Percentiles rank a stretch among this genome's conserved stretches.
These are phyloP conservation scores for Trachymyrmex cornetzi DNA, from an alignment of 1,140 invertebrate genomes.

Conservation along the genomic window DNA sequence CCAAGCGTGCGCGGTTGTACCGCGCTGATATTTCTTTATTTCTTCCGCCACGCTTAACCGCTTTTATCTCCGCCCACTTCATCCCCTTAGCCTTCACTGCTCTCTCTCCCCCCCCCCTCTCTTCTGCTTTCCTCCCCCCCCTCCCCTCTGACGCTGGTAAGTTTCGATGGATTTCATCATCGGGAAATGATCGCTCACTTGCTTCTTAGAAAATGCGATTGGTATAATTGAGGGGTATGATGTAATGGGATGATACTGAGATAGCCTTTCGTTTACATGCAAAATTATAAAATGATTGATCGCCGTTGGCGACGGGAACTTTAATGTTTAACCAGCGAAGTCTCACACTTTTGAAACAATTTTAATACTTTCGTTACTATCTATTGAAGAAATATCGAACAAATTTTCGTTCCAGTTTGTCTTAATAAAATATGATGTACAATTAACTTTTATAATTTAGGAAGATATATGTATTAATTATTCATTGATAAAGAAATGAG, in stretches of 20 bases:
- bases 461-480: neutral
- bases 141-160: neutral
- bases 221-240: slow-evolving; percentile 20
- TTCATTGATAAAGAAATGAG: neutral
- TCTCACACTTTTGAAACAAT: neutral
- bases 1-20: slow-evolving; percentile 5
- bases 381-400: neutral
- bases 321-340: slow-evolving; percentile 10
- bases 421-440: neutral
- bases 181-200: neutral
- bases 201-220: slow-evolving; percentile 19
- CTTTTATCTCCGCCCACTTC: slow-evolving; percentile 5
- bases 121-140: neutral
- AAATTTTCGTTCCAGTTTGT: neutral
- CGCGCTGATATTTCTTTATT: slow-evolving; percentile 73
- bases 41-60: slow-evolving; percentile 42
- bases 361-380: slow-evolving; percentile 1
- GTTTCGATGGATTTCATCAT: slow-evolving; percentile 12
- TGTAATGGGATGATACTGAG: slow-evolving; percentile 23
- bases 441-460: neutral
- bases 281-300: slow-evolving; percentile 15
- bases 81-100: neutral
- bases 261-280: slow-evolving; percentile 27
- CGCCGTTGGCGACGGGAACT: neutral
- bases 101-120: neutral